Evolutionary conservation across 1,140 invertebrate genomes (phyloP), one percentile per base, ranked within the genome.

Genomic region (Helicoverpa armigera): DNA sequence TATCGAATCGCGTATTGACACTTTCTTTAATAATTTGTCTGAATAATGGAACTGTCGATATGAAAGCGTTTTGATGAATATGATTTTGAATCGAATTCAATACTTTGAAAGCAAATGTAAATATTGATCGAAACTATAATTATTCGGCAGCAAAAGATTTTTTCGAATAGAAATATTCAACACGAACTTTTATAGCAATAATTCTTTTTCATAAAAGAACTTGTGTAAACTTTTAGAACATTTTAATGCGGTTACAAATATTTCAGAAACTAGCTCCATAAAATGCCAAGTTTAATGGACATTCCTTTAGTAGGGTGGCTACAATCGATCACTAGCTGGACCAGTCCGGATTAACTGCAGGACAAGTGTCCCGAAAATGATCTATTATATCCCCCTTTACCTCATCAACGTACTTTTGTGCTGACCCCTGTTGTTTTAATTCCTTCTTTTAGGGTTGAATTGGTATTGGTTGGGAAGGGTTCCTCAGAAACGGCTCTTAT

Each of bases 341-440:
- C 85, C 87, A 88, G 85, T 84, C 76, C 63, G 87, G 87, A 91
- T 91, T 90, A 91, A 89, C 83, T 67, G 69, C 81, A 73, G 83
- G 86, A 88, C 89, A 90, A 93, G 89, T 93, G 89, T 91, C 85
- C 90, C 92, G 91, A 90, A 92, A 92, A 93, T 93, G 92, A 93
- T 92, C 89, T 84, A 92, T 92, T 92, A 92, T 89, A 86, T 88
- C 87, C 92, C 89, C 92, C 90, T 94, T 94, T 94, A 94, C 92
- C 90, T 92, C 91, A 92, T 94, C 92, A 94, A 86, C 74, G 86
- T 65, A 91, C 87, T 90, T 91, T 92, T 92, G 87, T 91, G 77
- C 84, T 89, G 87, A 88, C 90, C 90, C 89, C 88, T 88, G 91
- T 91, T 92, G 90, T 93, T 93, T 91, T 92, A 92, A 92, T 93